Evolutionary conservation across 2,888 invertebrate genomes (phyloP).

Genomic region (Cosmia trapezina): DNA sequence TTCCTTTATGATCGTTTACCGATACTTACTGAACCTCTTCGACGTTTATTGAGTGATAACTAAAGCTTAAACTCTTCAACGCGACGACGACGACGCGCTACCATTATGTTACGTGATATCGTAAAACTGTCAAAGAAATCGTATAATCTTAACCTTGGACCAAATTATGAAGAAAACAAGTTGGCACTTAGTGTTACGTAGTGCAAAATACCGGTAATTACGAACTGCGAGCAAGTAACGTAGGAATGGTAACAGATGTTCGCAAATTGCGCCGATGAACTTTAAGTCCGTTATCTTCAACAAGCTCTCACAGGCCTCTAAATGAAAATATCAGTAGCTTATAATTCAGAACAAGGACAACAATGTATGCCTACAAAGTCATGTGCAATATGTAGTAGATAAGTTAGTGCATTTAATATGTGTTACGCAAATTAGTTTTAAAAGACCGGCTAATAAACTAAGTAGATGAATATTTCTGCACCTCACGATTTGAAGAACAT

Average conservation of each 20-base stretch:
- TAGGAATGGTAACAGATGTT: slow-evolving; percentile 61
- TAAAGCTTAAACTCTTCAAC: slow-evolving; percentile 25
- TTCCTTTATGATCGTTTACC: slow-evolving; percentile 32
- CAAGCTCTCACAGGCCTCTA: slow-evolving; percentile 26
- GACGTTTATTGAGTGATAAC: slow-evolving; percentile 38
- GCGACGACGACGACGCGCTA: slow-evolving; percentile 24
- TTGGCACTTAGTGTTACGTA: slow-evolving; percentile 50
- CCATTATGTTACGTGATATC: slow-evolving; percentile 44
- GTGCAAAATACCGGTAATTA: slow-evolving; percentile 39
- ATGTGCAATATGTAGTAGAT: slow-evolving; percentile 15
- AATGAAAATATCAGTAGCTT: slow-evolving; percentile 60
- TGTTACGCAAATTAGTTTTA: slow-evolving; percentile 12
- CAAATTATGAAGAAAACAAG: slow-evolving; percentile 56
- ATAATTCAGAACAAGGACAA: slow-evolving; percentile 60
- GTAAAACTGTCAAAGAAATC: slow-evolving; percentile 55
- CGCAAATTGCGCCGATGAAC: slow-evolving; percentile 53
- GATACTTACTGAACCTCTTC: slow-evolving; percentile 15
- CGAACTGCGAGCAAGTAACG: slow-evolving; percentile 18
- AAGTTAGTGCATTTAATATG: slow-evolving; percentile 23
- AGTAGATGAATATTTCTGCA: neutral
- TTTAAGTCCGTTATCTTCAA: slow-evolving; percentile 53
- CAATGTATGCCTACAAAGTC: slow-evolving; percentile 27
- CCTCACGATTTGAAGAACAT: neutral
- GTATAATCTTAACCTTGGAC: slow-evolving; percentile 58
- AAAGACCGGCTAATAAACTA: neutral